Evolutionary conservation across 2,888 invertebrate species (phyloP).

Genomic region (Abscondita cerata): DNA sequence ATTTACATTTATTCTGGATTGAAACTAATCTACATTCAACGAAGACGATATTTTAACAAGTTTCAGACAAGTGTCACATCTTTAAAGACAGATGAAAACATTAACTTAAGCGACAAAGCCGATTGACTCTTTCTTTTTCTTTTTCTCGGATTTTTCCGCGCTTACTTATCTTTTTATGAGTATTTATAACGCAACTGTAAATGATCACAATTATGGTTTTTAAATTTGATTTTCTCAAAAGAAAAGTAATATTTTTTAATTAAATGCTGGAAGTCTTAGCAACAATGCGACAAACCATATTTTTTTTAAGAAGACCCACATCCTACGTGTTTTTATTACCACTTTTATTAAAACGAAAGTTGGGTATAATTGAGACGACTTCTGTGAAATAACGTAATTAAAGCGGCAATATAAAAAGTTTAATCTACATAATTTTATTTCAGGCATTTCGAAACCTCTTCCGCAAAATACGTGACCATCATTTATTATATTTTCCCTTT

Average conservation of each 20-base stretch:
- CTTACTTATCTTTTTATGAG: too few relatives aligned
- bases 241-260: slow-evolving; percentile 4
- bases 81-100: background rate
- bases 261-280: background rate
- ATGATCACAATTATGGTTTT: background rate
- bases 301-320: slow-evolving; percentile 7
- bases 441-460: slow-evolving; percentile 22
- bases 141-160: background rate
- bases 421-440: slow-evolving; percentile 31
- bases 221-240: slow-evolving; percentile 2
- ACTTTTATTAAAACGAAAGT: slow-evolving; percentile 20
- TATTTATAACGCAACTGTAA: background rate
- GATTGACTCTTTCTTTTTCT: too few relatives aligned
- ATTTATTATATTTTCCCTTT: slow-evolving; percentile 13
- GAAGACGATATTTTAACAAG: background rate
- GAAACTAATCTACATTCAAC: background rate
- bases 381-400: slow-evolving; percentile 29
- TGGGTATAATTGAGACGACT: slow-evolving; percentile 26
- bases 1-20: background rate
- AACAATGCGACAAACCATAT: slow-evolving; percentile 5
- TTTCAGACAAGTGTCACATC: slow-evolving; percentile 1
- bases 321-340: slow-evolving; percentile 20
- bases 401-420: slow-evolving; percentile 26
- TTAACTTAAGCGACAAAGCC: background rate
- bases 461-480: slow-evolving; percentile 27